Evolutionary conservation across 2,113 vertebrate species (phyloP).

Genomic region (Tichodroma muraria): DNA sequence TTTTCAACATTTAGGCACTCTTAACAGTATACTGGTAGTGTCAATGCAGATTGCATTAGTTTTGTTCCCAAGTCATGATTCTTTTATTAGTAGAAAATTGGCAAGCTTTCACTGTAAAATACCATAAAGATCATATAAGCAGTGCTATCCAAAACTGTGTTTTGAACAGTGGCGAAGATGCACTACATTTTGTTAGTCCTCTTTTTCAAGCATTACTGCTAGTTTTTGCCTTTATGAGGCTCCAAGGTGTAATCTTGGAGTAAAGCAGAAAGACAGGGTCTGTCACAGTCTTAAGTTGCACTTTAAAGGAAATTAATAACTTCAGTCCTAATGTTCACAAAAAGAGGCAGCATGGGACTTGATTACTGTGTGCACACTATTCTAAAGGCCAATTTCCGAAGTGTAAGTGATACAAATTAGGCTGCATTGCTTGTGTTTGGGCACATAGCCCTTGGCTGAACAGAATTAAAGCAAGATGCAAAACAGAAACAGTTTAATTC

Average conservation of each 20-base stretch:
- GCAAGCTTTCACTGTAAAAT: background rate
- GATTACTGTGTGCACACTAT: background rate
- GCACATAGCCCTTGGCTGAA: background rate
- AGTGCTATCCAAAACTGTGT: background rate
- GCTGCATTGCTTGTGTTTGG: background rate
- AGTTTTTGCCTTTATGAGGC: background rate
- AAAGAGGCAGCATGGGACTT: background rate
- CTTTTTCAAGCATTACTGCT: background rate
- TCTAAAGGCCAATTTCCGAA: background rate
- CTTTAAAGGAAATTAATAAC: background rate
- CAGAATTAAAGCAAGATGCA: slow-evolving; percentile 7
- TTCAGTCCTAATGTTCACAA: background rate
- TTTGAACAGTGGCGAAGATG: background rate
- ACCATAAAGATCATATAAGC: background rate
- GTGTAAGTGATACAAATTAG: slow-evolving; percentile 2
- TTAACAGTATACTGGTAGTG: background rate
- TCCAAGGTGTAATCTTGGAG: background rate
- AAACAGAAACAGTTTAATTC: slow-evolving; percentile 22
- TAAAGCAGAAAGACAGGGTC: background rate
- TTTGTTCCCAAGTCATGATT: background rate
- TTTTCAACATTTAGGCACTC: background rate
- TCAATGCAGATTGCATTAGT: background rate
- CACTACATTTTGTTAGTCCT: background rate
- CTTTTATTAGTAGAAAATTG: background rate
- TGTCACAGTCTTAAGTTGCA: background rate